phyloP scores from a whole-genome alignment of 2,888 invertebrate species.

The Luffia ferchaultella region DNA sequence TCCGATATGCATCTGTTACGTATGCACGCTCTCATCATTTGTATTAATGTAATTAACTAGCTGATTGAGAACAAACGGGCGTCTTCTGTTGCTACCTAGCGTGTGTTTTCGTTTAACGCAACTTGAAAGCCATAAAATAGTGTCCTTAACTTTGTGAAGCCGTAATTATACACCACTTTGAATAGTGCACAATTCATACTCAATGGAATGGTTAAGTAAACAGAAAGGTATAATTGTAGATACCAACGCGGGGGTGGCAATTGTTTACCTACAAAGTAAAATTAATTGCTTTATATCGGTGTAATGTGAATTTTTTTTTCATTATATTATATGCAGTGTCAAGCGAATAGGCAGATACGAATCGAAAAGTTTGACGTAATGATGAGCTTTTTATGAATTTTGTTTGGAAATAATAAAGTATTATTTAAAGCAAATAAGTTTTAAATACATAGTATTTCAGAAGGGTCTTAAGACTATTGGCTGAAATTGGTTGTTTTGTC shows the following conservation, averaged over 20 bases:
- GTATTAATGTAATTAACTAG: slow-evolving; percentile 64
- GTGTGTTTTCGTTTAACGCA: slow-evolving; percentile 29
- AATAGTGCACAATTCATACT: background rate
- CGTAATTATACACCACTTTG: background rate
- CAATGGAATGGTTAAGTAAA: background rate
- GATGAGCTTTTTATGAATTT: too few species aligned
- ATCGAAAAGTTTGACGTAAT: too few species aligned
- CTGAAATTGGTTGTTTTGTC: too few species aligned
- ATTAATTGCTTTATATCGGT: slow-evolving; percentile 5
- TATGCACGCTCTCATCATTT: slow-evolving; percentile 52
- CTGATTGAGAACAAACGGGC: slow-evolving; percentile 65
- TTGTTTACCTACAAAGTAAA: background rate
- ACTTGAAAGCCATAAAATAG: background rate
- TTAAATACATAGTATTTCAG: too few species aligned
- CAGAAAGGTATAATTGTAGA: background rate
- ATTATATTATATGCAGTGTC: background rate
- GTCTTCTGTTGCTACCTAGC: slow-evolving; percentile 59
- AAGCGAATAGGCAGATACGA: too few species aligned
- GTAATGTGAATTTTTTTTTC: background rate
- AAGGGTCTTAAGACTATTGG: too few species aligned
- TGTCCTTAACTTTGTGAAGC: background rate
- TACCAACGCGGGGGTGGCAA: background rate
- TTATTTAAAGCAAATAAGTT: too few species aligned
- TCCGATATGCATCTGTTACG: slow-evolving; percentile 59
- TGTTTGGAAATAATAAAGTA: too few species aligned